phyloP scores from a whole-genome alignment of 92 coral and sea anemone species.

The Anthopleura xanthogrammica region DNA sequence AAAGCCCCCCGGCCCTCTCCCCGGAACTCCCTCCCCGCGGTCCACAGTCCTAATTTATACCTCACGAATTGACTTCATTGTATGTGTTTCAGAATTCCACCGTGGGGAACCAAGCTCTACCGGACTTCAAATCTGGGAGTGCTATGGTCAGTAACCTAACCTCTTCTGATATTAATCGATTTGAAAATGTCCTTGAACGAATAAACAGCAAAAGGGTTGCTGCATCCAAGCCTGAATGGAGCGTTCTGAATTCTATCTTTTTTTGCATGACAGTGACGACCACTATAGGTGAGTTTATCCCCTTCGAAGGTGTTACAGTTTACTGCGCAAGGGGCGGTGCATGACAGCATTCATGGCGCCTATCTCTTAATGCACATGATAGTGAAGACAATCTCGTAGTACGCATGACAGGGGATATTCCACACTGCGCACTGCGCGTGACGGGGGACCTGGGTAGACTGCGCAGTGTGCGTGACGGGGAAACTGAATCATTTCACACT shows the following conservation, averaged over 20 bases:
- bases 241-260: slow-evolving; percentile 67
- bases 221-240: slow-evolving; percentile 73
- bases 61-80: not conserved
- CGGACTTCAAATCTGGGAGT: slow-evolving; percentile 19
- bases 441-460: no score
- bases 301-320: not conserved
- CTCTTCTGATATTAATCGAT: slow-evolving; percentile 50
- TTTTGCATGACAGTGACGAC: slow-evolving; percentile 87
- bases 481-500: no score
- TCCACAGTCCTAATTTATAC: not conserved
- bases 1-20: no score
- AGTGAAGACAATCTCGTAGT: no score
- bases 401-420: no score
- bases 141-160: slow-evolving; percentile 63
- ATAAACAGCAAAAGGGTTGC: slow-evolving; percentile 50
- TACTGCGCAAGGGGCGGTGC: no score
- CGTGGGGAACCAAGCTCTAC: slow-evolving; percentile 47
- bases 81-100: slow-evolving; percentile 49
- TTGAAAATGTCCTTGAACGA: slow-evolving; percentile 53
- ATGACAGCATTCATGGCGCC: no score
- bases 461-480: no score
- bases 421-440: no score
- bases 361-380: not conserved
- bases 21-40: no score
- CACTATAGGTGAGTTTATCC: slow-evolving; percentile 61